Percentiles rank a stretch among this genome's conserved stretches.
phyloP scores from a whole-genome alignment of 2,797 vertebrate genomes.

The Coregonus suidteri region DNA sequence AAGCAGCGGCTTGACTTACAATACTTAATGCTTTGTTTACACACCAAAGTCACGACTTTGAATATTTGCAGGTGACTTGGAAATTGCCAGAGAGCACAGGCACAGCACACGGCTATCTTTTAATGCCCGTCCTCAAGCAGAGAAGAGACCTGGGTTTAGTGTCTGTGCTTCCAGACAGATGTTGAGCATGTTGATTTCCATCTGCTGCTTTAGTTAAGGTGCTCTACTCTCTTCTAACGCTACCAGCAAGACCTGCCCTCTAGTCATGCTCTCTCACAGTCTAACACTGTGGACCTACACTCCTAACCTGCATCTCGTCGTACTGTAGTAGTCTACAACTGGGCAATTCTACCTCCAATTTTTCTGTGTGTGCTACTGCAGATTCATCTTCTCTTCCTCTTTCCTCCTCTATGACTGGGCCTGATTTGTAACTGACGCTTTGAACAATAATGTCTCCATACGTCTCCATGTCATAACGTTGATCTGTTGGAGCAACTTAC shows the following conservation, averaged over 20 bases:
- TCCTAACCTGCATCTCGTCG: neutral
- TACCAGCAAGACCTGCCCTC: constrained; percentile 37
- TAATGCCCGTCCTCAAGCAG: neutral
- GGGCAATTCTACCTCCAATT: no score
- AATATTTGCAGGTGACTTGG: constrained; percentile 3
- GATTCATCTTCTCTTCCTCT: constrained; percentile 1
- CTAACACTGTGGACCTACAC: neutral
- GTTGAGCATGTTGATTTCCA: constrained; percentile 57
- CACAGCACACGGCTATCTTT: neutral
- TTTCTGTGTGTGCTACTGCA: neutral
- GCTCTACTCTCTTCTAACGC: constrained; percentile 33
- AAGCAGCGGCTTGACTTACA: neutral
- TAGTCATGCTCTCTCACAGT: neutral
- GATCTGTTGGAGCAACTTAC: constrained; percentile 7
- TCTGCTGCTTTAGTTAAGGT: constrained; percentile 52
- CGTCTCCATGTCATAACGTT: neutral
- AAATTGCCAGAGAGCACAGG: neutral
- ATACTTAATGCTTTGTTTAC: constrained; percentile 1
- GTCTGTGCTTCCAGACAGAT: constrained; percentile 52
- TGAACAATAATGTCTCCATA: neutral
- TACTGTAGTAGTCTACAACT: neutral
- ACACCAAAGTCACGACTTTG: constrained; percentile 2
- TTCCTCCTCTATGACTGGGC: constrained; percentile 19
- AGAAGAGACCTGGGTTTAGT: constrained; percentile 50
- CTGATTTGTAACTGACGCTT: neutral